Conservation (phyloP, 2,888 invertebrate genomes). For the Galerucella pusilla region DNA sequence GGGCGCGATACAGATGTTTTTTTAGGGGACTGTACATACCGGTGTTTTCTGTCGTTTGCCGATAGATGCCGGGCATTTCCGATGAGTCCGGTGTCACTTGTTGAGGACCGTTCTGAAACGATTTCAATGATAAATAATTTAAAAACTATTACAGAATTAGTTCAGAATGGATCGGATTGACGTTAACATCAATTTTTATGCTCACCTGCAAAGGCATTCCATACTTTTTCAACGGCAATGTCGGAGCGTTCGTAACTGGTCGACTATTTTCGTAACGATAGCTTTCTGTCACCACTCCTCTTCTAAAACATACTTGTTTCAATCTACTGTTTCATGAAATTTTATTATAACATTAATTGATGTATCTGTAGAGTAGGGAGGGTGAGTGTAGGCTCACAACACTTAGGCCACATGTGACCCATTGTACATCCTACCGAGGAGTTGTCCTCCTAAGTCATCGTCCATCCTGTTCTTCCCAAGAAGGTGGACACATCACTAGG, state of each 20-base stretch:
- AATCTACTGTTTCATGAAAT: not conserved
- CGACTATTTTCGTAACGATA: constrained; percentile 71
- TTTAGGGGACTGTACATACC: constrained; percentile 65
- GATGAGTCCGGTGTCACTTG: constrained; percentile 54
- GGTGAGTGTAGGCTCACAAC: no score
- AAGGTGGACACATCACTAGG: no score
- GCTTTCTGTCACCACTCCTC: constrained; percentile 78
- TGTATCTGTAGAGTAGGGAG: no score
- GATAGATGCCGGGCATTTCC: constrained; percentile 61
- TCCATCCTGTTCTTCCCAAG: no score
- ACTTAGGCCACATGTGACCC: no score
- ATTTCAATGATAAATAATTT: not conserved
- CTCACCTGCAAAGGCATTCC: constrained; percentile 67
- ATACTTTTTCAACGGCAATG: constrained; percentile 69
- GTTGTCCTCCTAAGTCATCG: no score
- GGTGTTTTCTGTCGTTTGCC: constrained; percentile 63
- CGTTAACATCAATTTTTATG: not conserved
- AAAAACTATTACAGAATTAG: not conserved
- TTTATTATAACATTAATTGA: no score
- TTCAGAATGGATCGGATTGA: not conserved
- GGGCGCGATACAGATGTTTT: constrained; percentile 59
- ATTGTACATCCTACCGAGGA: no score
- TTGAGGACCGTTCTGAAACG: constrained; percentile 60
- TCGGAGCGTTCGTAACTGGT: constrained; percentile 64
- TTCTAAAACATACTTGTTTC: constrained; percentile 64